These are phyloP conservation scores for Thaumatotibia leucotreta DNA, from an alignment of 1,140 invertebrate genomes.

Conservation along the genomic window DNA sequence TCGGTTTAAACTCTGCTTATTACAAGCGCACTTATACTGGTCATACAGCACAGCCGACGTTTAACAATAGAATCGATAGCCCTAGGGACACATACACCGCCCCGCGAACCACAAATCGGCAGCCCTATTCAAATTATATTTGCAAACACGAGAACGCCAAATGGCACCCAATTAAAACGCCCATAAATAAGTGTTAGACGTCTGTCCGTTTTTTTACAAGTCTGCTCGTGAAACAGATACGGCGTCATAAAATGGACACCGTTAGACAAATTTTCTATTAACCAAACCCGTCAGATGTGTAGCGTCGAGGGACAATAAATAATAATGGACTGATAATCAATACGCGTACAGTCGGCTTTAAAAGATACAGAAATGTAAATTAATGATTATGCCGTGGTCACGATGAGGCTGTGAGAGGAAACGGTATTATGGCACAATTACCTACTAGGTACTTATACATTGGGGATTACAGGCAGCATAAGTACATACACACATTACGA, in stretches of 20 bases:
- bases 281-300: constrained; percentile 4
- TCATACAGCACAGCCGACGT: neutral
- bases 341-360: neutral
- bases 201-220: neutral
- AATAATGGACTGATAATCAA: constrained; percentile 7
- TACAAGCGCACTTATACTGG: neutral
- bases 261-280: constrained; percentile 3
- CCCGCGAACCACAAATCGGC: neutral
- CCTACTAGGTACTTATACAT: no score
- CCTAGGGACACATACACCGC: neutral
- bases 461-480: no score
- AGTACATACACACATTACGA: no score
- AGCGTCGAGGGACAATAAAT: constrained; percentile 4
- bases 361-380: neutral
- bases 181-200: constrained; percentile 11
- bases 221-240: neutral
- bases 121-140: constrained; percentile 9
- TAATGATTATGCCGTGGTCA: neutral
- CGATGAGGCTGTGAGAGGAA: neutral
- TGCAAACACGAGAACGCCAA: constrained; percentile 7
- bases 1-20: neutral
- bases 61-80: neutral
- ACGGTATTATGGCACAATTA: neutral
- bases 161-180: constrained; percentile 11
- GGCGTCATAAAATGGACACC: neutral